Evolutionary conservation across 2,113 vertebrate species (phyloP).

Genomic region (Petaurus breviceps): DNA sequence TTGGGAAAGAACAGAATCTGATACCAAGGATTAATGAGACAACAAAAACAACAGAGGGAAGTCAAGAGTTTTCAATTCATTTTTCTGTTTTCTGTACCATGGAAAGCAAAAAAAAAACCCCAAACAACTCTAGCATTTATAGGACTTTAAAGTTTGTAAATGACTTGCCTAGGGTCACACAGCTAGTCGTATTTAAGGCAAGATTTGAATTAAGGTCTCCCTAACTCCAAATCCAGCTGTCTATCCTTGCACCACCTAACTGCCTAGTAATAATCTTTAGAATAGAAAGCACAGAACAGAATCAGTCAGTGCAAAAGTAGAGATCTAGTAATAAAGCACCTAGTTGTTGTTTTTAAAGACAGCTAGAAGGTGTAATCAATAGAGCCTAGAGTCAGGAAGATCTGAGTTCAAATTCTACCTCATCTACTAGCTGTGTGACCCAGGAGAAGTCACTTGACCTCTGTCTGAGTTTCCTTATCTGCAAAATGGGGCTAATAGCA

Average conservation of each 20-base stretch:
- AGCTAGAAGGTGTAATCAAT: not conserved
- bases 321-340: not conserved
- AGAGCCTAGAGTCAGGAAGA: not conserved
- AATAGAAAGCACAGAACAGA: not conserved
- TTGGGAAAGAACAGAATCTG: not conserved
- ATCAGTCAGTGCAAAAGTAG: not conserved
- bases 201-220: not conserved
- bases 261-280: not conserved
- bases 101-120: not conserved
- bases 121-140: not conserved
- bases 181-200: not conserved
- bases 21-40: not conserved
- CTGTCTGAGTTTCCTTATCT: too few relatives aligned
- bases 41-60: not conserved
- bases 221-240: not conserved
- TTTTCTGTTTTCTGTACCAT: not conserved
- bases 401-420: not conserved
- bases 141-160: not conserved
- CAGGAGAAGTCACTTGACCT: too few relatives aligned
- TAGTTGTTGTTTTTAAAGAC: not conserved
- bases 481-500: too few relatives aligned
- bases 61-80: not conserved
- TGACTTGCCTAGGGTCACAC: not conserved
- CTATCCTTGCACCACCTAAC: not conserved
- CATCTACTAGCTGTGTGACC: too few relatives aligned